These are phyloP conservation scores for Anthonomus grandis DNA, from an alignment of 1,140 invertebrate genomes.

Conservation along the genomic window DNA sequence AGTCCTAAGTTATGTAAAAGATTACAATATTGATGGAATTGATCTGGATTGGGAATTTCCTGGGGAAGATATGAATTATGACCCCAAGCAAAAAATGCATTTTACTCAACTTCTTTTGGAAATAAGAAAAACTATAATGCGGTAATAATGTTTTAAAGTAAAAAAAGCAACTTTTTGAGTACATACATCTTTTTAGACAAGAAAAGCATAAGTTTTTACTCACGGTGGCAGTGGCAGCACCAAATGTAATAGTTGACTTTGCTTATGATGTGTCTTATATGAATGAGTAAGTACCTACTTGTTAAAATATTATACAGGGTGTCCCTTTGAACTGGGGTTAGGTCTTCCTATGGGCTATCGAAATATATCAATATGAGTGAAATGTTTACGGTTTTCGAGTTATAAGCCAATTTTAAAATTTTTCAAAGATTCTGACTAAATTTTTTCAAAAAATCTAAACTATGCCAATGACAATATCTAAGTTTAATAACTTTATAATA, in stretches of 20 bases:
- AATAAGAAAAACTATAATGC: slow-evolving; percentile 60
- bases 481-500: too few relatives aligned
- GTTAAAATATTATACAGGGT: not conserved
- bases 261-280: slow-evolving; percentile 75
- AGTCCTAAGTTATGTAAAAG: slow-evolving; percentile 58
- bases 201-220: slow-evolving; percentile 60
- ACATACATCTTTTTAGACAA: slow-evolving; percentile 36
- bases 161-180: not conserved
- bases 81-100: slow-evolving; percentile 61
- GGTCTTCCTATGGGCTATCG: too few relatives aligned
- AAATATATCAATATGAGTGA: too few relatives aligned
- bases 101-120: slow-evolving; percentile 70
- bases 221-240: slow-evolving; percentile 73
- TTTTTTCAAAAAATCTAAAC: too few relatives aligned
- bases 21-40: slow-evolving; percentile 71
- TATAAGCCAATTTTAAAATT: too few relatives aligned
- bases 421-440: too few relatives aligned
- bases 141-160: too few relatives aligned
- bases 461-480: too few relatives aligned
- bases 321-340: not conserved
- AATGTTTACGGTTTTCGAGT: too few relatives aligned
- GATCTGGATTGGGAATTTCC: slow-evolving; percentile 91
- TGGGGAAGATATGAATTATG: slow-evolving; percentile 50
- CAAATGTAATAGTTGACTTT: slow-evolving; percentile 65
- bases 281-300: slow-evolving; percentile 58